A percentile compares a stretch with the other conserved stretches of the same genome.
These are phyloP conservation scores for Trematocara caparti DNA, from an alignment of 2,797 vertebrate genomes.

Conservation along the genomic window DNA sequence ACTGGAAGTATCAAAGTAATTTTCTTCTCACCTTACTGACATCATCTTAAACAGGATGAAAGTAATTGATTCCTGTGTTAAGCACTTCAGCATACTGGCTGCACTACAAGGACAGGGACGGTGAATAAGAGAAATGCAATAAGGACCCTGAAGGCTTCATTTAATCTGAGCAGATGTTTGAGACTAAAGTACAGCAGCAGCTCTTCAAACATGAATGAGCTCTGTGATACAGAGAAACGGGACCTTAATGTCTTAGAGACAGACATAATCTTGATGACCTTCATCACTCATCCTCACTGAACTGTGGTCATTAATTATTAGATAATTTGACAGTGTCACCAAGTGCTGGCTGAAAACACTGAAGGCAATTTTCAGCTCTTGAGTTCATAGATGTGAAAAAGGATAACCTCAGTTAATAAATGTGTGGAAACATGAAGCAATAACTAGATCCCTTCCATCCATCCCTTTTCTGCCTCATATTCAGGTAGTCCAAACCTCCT, in stretches of 20 bases:
- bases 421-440: not conserved
- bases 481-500: not conserved
- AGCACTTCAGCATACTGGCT: not conserved
- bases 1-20: not conserved
- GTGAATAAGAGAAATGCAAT: not conserved
- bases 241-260: not conserved
- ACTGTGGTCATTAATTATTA: not conserved
- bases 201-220: not conserved
- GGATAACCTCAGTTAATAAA: not conserved
- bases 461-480: not conserved
- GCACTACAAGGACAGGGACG: not conserved
- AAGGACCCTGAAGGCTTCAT: not conserved
- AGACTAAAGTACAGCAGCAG: not conserved
- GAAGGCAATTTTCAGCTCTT: not conserved
- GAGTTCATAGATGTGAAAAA: not conserved
- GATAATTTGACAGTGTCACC: not conserved
- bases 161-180: constrained; percentile 6
- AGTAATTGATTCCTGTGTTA: not conserved
- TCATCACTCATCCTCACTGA: not conserved
- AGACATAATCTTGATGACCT: not conserved
- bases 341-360: not conserved
- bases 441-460: not conserved
- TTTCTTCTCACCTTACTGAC: not conserved
- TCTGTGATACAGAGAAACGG: not conserved
- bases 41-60: not conserved